Evolutionary conservation across 2,888 invertebrate species (phyloP).

Genomic region (Branchinecta sandiegonensis): DNA sequence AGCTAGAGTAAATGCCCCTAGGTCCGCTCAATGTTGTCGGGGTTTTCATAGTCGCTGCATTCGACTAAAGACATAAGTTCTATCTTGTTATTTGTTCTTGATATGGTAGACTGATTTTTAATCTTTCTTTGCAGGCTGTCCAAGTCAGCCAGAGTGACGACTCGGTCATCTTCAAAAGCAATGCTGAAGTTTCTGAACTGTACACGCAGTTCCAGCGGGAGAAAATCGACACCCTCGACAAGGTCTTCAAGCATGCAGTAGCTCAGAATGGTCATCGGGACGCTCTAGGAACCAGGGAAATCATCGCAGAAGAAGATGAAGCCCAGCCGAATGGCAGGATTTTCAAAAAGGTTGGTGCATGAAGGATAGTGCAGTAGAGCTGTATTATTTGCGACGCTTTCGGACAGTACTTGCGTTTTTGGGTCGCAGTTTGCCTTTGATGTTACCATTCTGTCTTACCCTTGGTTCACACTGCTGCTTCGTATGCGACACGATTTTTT

Average conservation of each 20-base stretch:
- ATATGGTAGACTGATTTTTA: conserved; percentile 26
- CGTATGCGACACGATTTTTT: too few species aligned
- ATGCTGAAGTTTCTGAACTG: conserved; percentile 50
- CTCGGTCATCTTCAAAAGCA: conserved; percentile 56
- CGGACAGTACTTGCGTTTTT: background rate
- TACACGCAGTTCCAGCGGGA: conserved; percentile 58
- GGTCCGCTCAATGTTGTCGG: too few species aligned
- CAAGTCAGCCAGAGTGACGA: conserved; percentile 48
- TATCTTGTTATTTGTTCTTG: background rate
- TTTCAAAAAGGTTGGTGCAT: conserved; percentile 65
- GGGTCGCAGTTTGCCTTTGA: too few species aligned
- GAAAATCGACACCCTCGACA: conserved; percentile 64
- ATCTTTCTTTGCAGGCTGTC: conserved; percentile 45
- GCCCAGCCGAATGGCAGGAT: conserved; percentile 81
- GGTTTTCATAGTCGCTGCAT: too few species aligned
- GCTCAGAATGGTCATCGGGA: conserved; percentile 54
- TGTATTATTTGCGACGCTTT: conserved; percentile 22
- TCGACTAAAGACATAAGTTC: too few species aligned
- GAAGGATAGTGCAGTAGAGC: too few species aligned
- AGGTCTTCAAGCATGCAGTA: conserved; percentile 64
- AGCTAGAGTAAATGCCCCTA: too few species aligned
- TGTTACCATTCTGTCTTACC: too few species aligned
- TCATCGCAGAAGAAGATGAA: conserved; percentile 86
- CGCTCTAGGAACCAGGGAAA: conserved; percentile 77
- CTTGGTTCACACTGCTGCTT: too few species aligned